These are phyloP conservation scores for Latrodectus elegans DNA, from an alignment of 2,888 invertebrate species.

Conservation along the genomic window DNA sequence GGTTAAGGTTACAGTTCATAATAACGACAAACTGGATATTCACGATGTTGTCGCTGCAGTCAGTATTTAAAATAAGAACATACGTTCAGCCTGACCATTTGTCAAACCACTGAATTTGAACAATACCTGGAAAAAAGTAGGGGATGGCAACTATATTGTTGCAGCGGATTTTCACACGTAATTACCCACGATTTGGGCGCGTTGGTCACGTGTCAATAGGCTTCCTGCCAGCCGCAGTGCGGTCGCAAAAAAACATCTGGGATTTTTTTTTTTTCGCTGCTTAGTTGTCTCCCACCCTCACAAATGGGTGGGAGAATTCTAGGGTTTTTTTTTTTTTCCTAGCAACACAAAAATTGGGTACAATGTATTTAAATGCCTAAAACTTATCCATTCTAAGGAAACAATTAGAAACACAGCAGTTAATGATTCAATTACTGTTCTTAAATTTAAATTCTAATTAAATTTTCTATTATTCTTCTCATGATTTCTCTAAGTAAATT, in stretches of 20 bases:
- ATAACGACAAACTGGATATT: slow-evolving; percentile 27
- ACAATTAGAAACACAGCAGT: no score
- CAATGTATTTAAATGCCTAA: no score
- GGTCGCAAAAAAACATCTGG: slow-evolving; percentile 62
- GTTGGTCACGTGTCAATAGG: slow-evolving; percentile 65
- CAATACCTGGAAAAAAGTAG: slow-evolving; percentile 42
- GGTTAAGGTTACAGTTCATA: slow-evolving; percentile 39
- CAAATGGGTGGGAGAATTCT: no score
- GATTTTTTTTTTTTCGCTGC: slow-evolving; percentile 32
- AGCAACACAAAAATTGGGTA: no score
- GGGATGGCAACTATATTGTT: slow-evolving; percentile 56
- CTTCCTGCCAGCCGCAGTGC: slow-evolving; percentile 54
- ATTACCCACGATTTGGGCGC: slow-evolving; percentile 65
- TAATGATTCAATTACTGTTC: no score
- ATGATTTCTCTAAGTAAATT: no score
- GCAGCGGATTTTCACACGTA: slow-evolving; percentile 67
- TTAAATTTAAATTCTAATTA: no score
- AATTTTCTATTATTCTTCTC: no score
- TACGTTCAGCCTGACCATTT: slow-evolving; percentile 42
- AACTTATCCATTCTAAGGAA: no score
- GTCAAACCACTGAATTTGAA: slow-evolving; percentile 50
- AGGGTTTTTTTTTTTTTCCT: no score
- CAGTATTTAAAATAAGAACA: slow-evolving; percentile 13
- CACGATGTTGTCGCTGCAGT: slow-evolving; percentile 29
- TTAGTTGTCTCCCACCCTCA: slow-evolving; percentile 13